Conservation (phyloP, 2,113 vertebrate species). For the Dolichotis patagonum region DNA sequence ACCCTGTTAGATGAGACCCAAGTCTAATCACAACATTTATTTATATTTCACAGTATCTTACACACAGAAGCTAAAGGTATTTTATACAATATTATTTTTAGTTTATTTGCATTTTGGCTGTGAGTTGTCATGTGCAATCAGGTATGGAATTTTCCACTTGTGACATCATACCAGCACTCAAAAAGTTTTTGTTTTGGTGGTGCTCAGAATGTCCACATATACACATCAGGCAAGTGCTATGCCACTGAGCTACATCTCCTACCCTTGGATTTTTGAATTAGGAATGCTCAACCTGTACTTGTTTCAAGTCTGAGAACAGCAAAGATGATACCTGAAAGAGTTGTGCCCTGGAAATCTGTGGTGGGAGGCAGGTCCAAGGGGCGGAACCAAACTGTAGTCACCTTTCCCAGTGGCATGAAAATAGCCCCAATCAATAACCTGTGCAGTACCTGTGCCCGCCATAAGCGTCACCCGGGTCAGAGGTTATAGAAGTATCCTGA, state of each 20-base stretch:
- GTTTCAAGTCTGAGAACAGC: not conserved
- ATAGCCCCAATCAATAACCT: too few relatives aligned
- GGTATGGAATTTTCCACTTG: not conserved
- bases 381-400: too few relatives aligned
- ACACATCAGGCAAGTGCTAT: not conserved
- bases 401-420: too few relatives aligned
- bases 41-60: not conserved
- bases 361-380: too few relatives aligned
- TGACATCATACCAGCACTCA: not conserved
- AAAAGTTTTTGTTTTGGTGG: not conserved
- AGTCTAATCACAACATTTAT: not conserved
- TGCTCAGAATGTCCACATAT: not conserved
- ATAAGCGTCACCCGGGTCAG: too few relatives aligned
- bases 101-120: not conserved
- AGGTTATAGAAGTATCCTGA: too few relatives aligned
- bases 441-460: too few relatives aligned
- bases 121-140: not conserved
- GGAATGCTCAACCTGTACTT: not conserved
- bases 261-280: not conserved
- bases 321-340: not conserved
- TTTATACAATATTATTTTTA: not conserved
- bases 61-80: not conserved
- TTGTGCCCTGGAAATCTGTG: too few relatives aligned
- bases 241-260: not conserved
- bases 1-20: not conserved